Evolutionary conservation across 1,140 invertebrate genomes (phyloP).

Genomic region (Zaprionus ornatus): DNA sequence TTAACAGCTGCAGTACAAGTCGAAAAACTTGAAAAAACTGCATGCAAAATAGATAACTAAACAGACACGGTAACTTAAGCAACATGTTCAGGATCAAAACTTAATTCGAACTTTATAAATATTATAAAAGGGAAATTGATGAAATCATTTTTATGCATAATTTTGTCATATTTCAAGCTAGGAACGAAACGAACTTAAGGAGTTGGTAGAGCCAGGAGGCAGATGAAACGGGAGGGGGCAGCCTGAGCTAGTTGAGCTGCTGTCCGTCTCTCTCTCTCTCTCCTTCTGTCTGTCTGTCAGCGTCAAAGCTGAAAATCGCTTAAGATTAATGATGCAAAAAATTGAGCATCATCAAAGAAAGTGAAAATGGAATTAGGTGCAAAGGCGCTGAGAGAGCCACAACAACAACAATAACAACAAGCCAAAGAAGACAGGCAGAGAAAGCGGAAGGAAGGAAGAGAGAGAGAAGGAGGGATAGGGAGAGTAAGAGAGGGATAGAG

Average conservation of each 20-base stretch:
- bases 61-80: neutral
- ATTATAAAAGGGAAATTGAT: constrained; percentile 11
- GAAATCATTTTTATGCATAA: constrained; percentile 36
- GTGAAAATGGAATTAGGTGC: constrained; percentile 81
- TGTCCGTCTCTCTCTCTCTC: neutral
- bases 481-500: neutral
- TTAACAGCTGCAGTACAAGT: neutral
- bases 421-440: neutral
- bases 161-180: constrained; percentile 26
- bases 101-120: neutral
- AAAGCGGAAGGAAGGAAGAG: neutral
- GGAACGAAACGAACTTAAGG: neutral
- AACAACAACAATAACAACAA: constrained; percentile 9
- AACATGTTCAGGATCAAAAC: neutral
- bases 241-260: constrained; percentile 42
- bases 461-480: neutral
- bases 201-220: neutral
- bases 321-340: constrained; percentile 81
- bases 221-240: neutral
- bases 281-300: constrained; percentile 48
- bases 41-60: neutral
- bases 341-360: constrained; percentile 79
- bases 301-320: constrained; percentile 75
- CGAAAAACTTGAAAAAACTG: neutral
- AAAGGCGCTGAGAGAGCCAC: constrained; percentile 31